phyloP scores from a whole-genome alignment of 2,888 invertebrate genomes.

The Plebejus melissa region DNA sequence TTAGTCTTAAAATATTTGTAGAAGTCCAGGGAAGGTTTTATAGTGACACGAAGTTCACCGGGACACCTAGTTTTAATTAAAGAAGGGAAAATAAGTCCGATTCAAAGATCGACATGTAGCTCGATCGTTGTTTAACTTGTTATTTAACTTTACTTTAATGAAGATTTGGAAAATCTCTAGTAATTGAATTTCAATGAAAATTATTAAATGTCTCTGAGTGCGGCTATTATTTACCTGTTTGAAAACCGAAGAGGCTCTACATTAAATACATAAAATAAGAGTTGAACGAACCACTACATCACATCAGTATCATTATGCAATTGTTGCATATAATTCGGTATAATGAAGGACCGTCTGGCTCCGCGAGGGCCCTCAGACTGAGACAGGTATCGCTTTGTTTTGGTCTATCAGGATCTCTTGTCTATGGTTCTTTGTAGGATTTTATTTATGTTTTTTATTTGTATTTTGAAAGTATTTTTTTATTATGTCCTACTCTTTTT shows the following conservation, averaged over 20 bases:
- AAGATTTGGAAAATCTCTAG: too few relatives aligned
- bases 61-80: too few relatives aligned
- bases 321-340: slow-evolving; percentile 17
- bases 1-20: too few relatives aligned
- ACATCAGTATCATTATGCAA: background rate
- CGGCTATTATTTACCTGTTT: background rate
- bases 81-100: too few relatives aligned
- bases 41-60: too few relatives aligned
- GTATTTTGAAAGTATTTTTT: background rate
- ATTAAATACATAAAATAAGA: background rate
- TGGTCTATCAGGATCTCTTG: background rate
- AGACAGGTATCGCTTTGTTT: background rate
- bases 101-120: too few relatives aligned
- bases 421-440: background rate
- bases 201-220: background rate
- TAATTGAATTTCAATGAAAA: too few relatives aligned
- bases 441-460: background rate
- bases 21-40: too few relatives aligned
- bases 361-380: background rate
- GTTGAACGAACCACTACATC: slow-evolving; percentile 5
- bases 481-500: background rate
- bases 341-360: slow-evolving; percentile 12
- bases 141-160: too few relatives aligned
- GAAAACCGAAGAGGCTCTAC: background rate
- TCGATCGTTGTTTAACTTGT: too few relatives aligned